Evolutionary conservation across 1,140 invertebrate species (phyloP), one percentile per base, ranked within the genome.

Genomic region (Nephotettix cincticeps): DNA sequence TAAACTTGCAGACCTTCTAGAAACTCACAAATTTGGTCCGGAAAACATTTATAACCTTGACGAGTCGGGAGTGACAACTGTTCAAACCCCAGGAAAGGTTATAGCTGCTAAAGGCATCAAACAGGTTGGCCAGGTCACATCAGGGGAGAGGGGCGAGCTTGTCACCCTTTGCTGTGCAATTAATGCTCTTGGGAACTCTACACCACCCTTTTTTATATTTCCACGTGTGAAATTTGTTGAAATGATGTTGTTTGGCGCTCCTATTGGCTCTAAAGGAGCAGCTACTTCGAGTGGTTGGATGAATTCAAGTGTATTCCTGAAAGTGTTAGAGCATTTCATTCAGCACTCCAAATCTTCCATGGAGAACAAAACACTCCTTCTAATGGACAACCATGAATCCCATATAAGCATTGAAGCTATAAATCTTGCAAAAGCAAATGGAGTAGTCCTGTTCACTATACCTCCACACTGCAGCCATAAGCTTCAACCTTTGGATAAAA

Each of bases 201-300:
- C 84, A 21, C 81, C 82, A 32, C 81, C 81, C 9, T 75, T 80
- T 27, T 76, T 84, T 43, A 75, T 84, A 56, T 83, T 83, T 74
- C 80, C 81, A 0, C 47, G 79, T 28, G 72, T 74, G 21, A 74
- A 74, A 58, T 80, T 66, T 72, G 73, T 80, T 40, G 76, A 80
- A n/a, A 78, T 82, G 72, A 83, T 86, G 70, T 70, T 85, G 4
- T 77, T 75, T 54, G 80, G 80, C 76, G 82, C 78, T 27, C 83
- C 82, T 40, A 4, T 76, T 29, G 78, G 77, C 19, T 76, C 69
- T 68, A 66, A 70, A 63, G 81, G 80, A 45, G 70, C 69, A 71
- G 78, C 72, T 32, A 81, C 82, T 76, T 56, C 75, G 6, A 80
- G 78, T 28, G 80, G 79, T 6, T 82, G 81, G 80, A 83, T 82